phyloP scores from a whole-genome alignment of 2,113 vertebrate genomes.

The Baryphthengus martii region DNA sequence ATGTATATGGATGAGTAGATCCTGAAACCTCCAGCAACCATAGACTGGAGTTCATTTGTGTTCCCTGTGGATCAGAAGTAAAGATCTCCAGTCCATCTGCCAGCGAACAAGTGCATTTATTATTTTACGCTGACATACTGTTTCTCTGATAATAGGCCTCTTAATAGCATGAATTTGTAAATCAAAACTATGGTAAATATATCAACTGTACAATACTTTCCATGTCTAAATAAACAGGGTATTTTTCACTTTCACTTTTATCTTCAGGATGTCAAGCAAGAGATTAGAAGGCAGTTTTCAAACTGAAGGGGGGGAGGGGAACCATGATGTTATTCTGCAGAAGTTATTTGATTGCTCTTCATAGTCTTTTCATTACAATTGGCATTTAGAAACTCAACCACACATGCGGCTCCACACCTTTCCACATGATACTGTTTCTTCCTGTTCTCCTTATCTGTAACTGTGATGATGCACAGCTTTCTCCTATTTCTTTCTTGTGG shows the following conservation, averaged over 20 bases:
- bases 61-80: conserved; percentile 13
- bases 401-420: conserved; percentile 79
- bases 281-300: conserved; percentile 74
- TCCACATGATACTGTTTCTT: conserved; percentile 74
- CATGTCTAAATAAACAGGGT: conserved; percentile 55
- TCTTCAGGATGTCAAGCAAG: conserved; percentile 69
- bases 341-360: conserved; percentile 78
- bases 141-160: conserved; percentile 10
- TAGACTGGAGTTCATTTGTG: neutral
- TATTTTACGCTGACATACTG: neutral
- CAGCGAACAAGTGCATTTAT: conserved; percentile 34
- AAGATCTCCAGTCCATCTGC: conserved; percentile 7
- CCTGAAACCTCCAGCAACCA: neutral
- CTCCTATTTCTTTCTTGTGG: conserved; percentile 84
- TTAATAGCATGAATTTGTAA: conserved; percentile 48
- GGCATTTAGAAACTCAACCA: conserved; percentile 83
- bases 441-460: conserved; percentile 85
- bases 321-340: conserved; percentile 62
- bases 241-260: conserved; percentile 59
- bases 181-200: conserved; percentile 55
- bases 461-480: conserved; percentile 81
- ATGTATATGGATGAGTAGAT: neutral
- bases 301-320: conserved; percentile 39
- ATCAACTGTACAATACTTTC: conserved; percentile 30
- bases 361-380: conserved; percentile 80